phyloP scores from a whole-genome alignment of 2,888 invertebrate genomes.

The Ethmia dodecea region DNA sequence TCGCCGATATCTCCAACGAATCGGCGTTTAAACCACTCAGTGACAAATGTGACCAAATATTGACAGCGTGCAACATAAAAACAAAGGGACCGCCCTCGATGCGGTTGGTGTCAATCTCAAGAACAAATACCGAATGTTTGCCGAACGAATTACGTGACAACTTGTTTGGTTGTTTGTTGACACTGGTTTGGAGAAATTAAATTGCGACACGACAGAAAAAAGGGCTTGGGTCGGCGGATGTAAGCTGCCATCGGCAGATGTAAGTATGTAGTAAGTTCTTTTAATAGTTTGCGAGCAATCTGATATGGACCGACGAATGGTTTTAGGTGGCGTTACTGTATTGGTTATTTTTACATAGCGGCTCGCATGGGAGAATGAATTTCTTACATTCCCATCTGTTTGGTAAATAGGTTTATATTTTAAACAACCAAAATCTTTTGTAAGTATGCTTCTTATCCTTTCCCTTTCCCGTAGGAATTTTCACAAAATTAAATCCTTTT shows the following conservation, averaged over 20 bases:
- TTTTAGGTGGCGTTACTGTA: too few species aligned
- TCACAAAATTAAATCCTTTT: too few species aligned
- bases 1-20: conserved; percentile 39
- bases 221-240: conserved; percentile 35
- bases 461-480: too few species aligned
- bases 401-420: too few species aligned
- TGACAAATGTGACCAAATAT: conserved; percentile 72
- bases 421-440: too few species aligned
- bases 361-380: too few species aligned
- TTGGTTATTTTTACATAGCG: too few species aligned
- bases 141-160: conserved; percentile 71
- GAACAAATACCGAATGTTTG: conserved; percentile 67
- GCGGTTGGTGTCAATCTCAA: conserved; percentile 68
- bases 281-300: conserved; percentile 3
- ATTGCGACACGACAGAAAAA: conserved; percentile 37
- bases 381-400: too few species aligned
- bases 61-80: conserved; percentile 63
- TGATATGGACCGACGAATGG: background rate
- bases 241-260: conserved; percentile 12
- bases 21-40: conserved; percentile 53
- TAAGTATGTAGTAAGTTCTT: conserved; percentile 8
- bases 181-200: conserved; percentile 37
- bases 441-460: too few species aligned
- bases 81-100: conserved; percentile 61
- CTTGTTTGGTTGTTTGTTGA: conserved; percentile 51